Evolutionary conservation across 2,113 vertebrate genomes (phyloP).

Genomic region (Pachypanchax playfairii): DNA sequence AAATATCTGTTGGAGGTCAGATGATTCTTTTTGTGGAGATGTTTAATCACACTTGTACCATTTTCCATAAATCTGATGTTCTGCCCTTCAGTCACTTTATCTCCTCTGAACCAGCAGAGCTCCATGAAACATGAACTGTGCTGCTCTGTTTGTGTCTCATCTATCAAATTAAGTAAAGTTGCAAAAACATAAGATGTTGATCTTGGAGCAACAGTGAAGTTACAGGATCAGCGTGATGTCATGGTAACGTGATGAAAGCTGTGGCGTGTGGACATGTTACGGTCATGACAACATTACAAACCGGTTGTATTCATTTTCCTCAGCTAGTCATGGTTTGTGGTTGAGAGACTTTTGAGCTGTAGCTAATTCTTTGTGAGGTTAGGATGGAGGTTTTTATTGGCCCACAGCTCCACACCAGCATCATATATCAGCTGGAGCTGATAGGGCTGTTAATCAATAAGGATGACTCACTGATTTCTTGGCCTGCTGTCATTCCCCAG

Average conservation of each 20-base stretch:
- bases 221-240: slow-evolving; percentile 11
- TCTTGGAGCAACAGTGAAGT: neutral
- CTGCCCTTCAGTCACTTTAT: neutral
- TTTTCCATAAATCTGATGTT: neutral
- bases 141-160: neutral
- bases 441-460: slow-evolving; percentile 11
- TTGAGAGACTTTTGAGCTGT: neutral
- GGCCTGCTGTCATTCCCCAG: neutral
- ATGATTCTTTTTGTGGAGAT: neutral
- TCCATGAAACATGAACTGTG: neutral
- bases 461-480: slow-evolving; percentile 16
- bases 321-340: neutral
- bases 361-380: neutral
- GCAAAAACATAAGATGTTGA: slow-evolving; percentile 8
- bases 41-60: neutral
- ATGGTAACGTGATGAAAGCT: slow-evolving; percentile 4
- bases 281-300: neutral
- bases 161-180: slow-evolving; percentile 3
- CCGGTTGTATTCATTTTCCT: neutral
- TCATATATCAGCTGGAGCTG: slow-evolving; percentile 1
- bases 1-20: neutral
- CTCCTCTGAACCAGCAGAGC: neutral
- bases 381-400: slow-evolving; percentile 4
- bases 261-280: neutral
- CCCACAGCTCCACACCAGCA: neutral